phyloP scores from a whole-genome alignment of 2,888 invertebrate genomes.

The Chrysolina oricalcia region DNA sequence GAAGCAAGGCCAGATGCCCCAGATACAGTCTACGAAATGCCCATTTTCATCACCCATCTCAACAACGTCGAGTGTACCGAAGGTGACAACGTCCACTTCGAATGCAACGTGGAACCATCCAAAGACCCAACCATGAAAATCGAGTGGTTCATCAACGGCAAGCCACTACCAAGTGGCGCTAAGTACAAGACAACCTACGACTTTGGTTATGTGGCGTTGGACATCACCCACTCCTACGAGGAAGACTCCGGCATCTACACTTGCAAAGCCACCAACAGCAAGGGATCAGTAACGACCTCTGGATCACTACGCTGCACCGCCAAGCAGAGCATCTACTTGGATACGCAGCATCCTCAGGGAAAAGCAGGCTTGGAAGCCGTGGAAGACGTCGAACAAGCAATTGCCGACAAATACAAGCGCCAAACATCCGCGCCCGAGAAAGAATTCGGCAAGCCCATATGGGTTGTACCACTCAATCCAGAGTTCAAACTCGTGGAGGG shows the following conservation, averaged over 20 bases:
- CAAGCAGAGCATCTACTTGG: constrained; percentile 85
- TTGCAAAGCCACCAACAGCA: constrained; percentile 90
- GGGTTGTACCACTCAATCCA: constrained; percentile 86
- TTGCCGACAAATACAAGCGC: constrained; percentile 81
- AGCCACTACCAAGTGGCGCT: constrained; percentile 89
- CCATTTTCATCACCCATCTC: constrained; percentile 92
- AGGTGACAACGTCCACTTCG: constrained; percentile 91
- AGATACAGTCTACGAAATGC: constrained; percentile 87
- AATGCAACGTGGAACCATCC: constrained; percentile 93
- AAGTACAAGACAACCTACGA: constrained; percentile 95
- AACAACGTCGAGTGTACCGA: constrained; percentile 93
- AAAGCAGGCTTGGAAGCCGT: constrained; percentile 91
- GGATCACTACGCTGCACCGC: constrained; percentile 90
- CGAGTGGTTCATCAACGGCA: constrained; percentile 97
- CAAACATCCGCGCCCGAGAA: constrained; percentile 82
- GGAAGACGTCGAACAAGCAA: constrained; percentile 89
- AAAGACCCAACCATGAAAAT: constrained; percentile 92
- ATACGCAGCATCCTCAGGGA: constrained; percentile 97
- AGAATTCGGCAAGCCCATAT: constrained; percentile 88
- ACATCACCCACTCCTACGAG: constrained; percentile 89
- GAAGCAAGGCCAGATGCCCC: constrained; percentile 79
- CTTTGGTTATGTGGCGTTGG: constrained; percentile 95
- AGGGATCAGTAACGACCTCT: constrained; percentile 92
- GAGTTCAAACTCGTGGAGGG: constrained; percentile 88
- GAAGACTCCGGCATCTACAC: constrained; percentile 95